phyloP scores from a whole-genome alignment of 2,113 vertebrate species.

The Ammodramus savannarum region DNA sequence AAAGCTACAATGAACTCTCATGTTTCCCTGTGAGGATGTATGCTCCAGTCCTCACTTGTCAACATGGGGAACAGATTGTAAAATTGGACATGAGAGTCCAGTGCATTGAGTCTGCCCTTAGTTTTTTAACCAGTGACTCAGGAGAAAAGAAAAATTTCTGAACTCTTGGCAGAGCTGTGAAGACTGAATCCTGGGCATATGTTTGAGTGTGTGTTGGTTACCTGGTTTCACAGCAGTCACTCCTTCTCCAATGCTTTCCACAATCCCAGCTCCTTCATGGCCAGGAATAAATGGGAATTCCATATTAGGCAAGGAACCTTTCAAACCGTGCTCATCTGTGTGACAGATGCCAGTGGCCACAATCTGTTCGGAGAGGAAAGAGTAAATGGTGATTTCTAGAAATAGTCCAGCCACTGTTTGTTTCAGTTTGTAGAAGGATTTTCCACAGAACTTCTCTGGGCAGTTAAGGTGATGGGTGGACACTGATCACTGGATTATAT shows the following conservation, averaged over 20 bases:
- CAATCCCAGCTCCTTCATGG: not conserved
- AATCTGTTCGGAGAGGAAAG: not conserved
- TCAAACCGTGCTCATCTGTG: not conserved
- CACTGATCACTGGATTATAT: not conserved
- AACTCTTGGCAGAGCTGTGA: not conserved
- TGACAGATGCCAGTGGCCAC: not conserved
- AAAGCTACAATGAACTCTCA: not conserved
- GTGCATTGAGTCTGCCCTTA: not conserved
- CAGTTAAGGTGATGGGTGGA: not conserved
- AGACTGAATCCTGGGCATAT: no score
- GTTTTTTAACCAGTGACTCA: not conserved
- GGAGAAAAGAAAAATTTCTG: not conserved
- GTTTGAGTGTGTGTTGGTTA: not conserved
- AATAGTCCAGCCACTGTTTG: not conserved
- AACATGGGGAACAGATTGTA: not conserved
- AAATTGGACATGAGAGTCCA: not conserved
- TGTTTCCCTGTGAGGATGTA: not conserved
- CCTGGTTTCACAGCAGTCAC: not conserved
- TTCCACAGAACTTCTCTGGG: not conserved
- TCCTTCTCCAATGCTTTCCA: not conserved
- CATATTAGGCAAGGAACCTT: not conserved
- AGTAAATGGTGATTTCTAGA: not conserved
- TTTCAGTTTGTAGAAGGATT: not conserved
- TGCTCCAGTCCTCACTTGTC: fast-evolving
- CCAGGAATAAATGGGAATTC: not conserved